Evolutionary conservation across 2,888 invertebrate species (phyloP), one percentile per base, ranked within the genome.

Genomic region (Encarsia formosa): DNA sequence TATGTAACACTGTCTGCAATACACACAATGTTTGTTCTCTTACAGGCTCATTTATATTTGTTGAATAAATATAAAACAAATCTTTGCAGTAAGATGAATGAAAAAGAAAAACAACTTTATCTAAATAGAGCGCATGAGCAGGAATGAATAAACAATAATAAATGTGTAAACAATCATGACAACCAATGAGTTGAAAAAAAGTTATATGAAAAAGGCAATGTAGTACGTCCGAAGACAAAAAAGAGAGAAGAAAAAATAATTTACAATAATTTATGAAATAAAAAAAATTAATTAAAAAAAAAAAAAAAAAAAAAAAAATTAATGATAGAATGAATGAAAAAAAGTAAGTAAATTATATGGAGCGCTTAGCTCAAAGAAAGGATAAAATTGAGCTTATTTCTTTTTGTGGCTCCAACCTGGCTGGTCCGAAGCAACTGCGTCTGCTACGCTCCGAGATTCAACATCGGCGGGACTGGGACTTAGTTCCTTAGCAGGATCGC

Each of bases 361-460:
- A 59, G 58, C 58, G 55, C 52, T 53, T 40, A 40, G 56, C 49
- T 49, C 38, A 35, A 65, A 76, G 72, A 56, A 53, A 53, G 53
- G 52, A 56, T 44, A 76, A 77, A 79, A 76, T 73, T 77, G 76
- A 78, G 78, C 76, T 78, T 78, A 74, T 77, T 77, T 57, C 50
- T 47, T 57, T 54, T 74, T 75, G 71, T 59, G 73, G 74, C 75
- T 75, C 76, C 76, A 76, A 75, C 77, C 77, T 75, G 77, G 74
- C 71, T 76, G 74, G 70, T 76, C 74, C 70, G 74, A 74, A 69
- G 72, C 68, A 70, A 72, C 69, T 73, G 74, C 69, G 72, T 73
- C 68, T 66, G 73, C 68, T 70, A 70, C 69, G 71, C 69, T 74
- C 73, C 69, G 73, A 70, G 74, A 68, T 67, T 71, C 73, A 70